A percentile compares a stretch with the other conserved stretches of the same genome.
These are phyloP conservation scores for Euwallacea fornicatus DNA, from an alignment of 1,140 invertebrate genomes.

Conservation along the genomic window DNA sequence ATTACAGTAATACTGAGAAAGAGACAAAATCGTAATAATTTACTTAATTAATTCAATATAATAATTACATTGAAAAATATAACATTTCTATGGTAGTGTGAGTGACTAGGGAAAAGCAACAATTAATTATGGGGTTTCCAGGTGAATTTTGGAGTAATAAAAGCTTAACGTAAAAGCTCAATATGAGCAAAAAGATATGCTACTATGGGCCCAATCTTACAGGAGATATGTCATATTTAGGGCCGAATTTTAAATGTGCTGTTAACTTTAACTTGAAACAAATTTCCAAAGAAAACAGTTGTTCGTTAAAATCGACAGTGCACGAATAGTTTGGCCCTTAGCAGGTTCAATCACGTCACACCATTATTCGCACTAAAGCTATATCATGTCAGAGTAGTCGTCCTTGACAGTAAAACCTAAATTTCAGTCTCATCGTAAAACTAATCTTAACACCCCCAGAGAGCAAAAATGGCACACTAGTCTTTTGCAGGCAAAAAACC, in stretches of 20 bases:
- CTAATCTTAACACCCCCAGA: neutral
- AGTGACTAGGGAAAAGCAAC: constrained; percentile 15
- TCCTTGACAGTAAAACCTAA: constrained; percentile 15
- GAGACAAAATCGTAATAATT: constrained; percentile 20
- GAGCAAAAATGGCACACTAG: constrained; percentile 1
- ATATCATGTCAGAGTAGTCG: neutral
- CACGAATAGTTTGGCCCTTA: neutral
- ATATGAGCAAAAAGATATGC: constrained; percentile 21
- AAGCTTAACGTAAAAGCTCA: constrained; percentile 12
- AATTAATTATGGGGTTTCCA: neutral
- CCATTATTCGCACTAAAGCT: constrained; percentile 1
- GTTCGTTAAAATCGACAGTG: neutral
- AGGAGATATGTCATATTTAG: neutral
- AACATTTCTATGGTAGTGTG: neutral
- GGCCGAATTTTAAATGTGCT: too few species aligned
- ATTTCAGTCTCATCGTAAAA: constrained; percentile 30
- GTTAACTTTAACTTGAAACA: too few species aligned
- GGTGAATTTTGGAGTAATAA: neutral
- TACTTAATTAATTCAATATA: constrained; percentile 6
- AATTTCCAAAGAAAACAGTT: neutral
- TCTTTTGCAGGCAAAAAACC: neutral
- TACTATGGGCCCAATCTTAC: neutral
- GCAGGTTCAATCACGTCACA: neutral
- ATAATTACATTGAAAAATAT: neutral
- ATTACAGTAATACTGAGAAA: constrained; percentile 23